Evolutionary conservation across 2,888 invertebrate genomes (phyloP), one percentile per base, ranked within the genome.

Genomic region (Polydrusus cervinus): DNA sequence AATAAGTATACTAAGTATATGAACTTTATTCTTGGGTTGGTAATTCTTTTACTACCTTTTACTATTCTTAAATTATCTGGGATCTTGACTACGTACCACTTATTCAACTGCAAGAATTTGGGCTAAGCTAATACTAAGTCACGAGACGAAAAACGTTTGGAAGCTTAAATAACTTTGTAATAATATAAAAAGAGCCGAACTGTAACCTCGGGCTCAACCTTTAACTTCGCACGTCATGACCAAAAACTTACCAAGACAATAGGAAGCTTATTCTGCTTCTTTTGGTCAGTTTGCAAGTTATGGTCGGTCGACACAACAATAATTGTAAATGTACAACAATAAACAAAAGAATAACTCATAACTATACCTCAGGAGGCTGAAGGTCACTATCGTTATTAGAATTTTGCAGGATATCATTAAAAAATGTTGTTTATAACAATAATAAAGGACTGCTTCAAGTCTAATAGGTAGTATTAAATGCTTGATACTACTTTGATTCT

Each of bases 271-370:
- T 57, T 14, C 16, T 14, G 34, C 6, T n/a, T 14, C 1, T 9
- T 60, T 38, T 40, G 38, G 38, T 60, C 57, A 60, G 38, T 38
- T 60, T 38, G 57, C 57, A 55, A 34, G 55, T 34, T 55, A 60
- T 60, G 38, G 57, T 60, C 38, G 38, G 57, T 60, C 38, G 16
- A 2, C 57, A 16, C 34, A 25, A 60, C 38, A 60, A 34, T 57
- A 38, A 57, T 38, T n/a, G n/a, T n/a, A n/a, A 60, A 60, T 60
- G 16, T 38, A 7, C 8, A 57, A 57, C 57, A 60, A 60, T 60
- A 16, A 38, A 38, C 38, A 60, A 38, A 60, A 60, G 38, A 38
- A 60, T 16, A 14, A 34, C 30, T 30, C 14, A 34, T 57, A 57
- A 57, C 55, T 34, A 38, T 3, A 8, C 57, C 57, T 3, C 16